phyloP scores from a whole-genome alignment of 2,797 vertebrate species.

The Melopsittacus undulatus region DNA sequence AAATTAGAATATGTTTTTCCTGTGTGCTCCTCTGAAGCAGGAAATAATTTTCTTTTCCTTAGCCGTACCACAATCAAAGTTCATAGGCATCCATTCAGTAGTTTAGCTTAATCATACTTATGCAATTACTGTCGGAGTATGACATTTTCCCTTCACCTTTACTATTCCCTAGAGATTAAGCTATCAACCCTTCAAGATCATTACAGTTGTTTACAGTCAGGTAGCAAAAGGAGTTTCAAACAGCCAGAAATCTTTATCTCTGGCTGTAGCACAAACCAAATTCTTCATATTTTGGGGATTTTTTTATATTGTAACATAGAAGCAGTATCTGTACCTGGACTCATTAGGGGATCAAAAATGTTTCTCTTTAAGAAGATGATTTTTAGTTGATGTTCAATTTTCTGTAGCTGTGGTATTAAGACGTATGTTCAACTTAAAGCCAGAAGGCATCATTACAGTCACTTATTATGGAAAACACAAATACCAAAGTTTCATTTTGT shows the following conservation, averaged over 20 bases:
- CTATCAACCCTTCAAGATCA: conserved; percentile 63
- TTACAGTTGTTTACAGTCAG: conserved; percentile 59
- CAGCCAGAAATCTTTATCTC: neutral
- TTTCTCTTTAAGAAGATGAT: neutral
- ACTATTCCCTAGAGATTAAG: conserved; percentile 57
- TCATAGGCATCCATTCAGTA: conserved; percentile 33
- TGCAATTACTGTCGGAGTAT: conserved; percentile 67
- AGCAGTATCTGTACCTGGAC: accelerated
- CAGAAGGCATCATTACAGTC: neutral
- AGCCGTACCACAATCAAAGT: conserved; percentile 32
- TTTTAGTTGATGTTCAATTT: neutral
- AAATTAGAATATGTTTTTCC: conserved; percentile 37
- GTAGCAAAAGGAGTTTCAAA: conserved; percentile 38
- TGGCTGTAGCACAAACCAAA: neutral
- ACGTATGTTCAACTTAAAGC: neutral
- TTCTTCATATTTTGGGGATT: neutral
- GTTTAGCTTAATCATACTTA: conserved; percentile 61
- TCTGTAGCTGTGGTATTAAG: neutral
- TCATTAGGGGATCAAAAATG: neutral
- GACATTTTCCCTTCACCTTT: conserved; percentile 72
- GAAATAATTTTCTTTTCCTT: conserved; percentile 48
- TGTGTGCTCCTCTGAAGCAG: conserved; percentile 15
- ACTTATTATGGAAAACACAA: neutral
- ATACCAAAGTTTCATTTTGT: neutral
- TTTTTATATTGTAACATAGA: neutral